Percentiles rank a stretch among this genome's conserved stretches.
phyloP scores from a whole-genome alignment of 2,888 invertebrate genomes.

The Crocallis elinguaria region DNA sequence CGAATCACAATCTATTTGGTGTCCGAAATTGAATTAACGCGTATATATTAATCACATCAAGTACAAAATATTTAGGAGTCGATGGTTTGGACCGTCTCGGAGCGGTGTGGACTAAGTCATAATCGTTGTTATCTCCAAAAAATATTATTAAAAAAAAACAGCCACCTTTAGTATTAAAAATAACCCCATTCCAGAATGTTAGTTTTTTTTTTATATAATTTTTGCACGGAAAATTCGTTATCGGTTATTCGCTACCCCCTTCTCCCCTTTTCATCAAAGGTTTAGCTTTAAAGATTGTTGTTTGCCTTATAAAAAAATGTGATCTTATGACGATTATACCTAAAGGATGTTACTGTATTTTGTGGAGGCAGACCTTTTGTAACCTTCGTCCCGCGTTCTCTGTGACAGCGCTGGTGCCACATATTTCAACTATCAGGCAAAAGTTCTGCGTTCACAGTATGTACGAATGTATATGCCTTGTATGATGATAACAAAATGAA shows the following conservation, averaged over 20 bases:
- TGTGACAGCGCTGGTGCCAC: background rate
- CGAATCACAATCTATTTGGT: conserved; percentile 67
- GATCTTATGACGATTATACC: conserved; percentile 83
- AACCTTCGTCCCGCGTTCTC: background rate
- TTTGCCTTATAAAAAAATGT: conserved; percentile 84
- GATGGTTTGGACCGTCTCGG: conserved; percentile 56
- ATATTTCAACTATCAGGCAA: background rate
- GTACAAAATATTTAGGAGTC: conserved; percentile 76
- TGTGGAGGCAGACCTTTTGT: conserved; percentile 51
- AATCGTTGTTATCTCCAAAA: conserved; percentile 51
- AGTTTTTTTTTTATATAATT: conserved; percentile 36
- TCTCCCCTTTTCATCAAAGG: conserved; percentile 69
- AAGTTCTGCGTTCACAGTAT: conserved; percentile 55
- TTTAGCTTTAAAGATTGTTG: conserved; percentile 84
- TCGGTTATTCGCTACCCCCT: conserved; percentile 64
- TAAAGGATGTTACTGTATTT: conserved; percentile 67
- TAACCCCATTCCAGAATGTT: conserved; percentile 64
- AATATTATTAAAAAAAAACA: conserved; percentile 48
- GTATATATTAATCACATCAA: conserved; percentile 64
- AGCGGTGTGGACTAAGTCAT: conserved; percentile 58
- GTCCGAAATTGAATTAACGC: conserved; percentile 67
- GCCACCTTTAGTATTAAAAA: conserved; percentile 63
- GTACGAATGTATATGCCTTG: conserved; percentile 78
- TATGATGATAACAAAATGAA: conserved; percentile 81
- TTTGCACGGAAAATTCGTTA: conserved; percentile 57